These are phyloP conservation scores for Macquaria ambigua DNA, from an alignment of 2,113 vertebrate species.

Conservation along the genomic window DNA sequence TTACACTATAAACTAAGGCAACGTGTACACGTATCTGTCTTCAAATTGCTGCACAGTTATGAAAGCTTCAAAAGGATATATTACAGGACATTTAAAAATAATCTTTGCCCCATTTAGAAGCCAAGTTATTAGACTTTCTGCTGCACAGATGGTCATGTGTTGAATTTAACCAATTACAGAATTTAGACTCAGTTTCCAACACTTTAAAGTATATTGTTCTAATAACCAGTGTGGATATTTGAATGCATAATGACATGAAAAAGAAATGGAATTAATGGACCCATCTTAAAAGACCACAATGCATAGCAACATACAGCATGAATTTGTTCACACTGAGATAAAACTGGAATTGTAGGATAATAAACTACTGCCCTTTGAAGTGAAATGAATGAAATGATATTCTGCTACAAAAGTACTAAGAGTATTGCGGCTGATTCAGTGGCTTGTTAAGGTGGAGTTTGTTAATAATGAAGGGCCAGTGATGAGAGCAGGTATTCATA, in stretches of 20 bases:
- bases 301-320: slow-evolving; percentile 16
- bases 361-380: not conserved
- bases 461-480: slow-evolving; percentile 19
- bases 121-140: not conserved
- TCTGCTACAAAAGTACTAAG: slow-evolving; percentile 21
- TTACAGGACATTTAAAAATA: slow-evolving; percentile 7
- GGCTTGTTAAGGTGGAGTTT: slow-evolving; percentile 17
- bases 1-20: not conserved
- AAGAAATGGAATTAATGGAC: not conserved
- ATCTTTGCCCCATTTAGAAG: not conserved
- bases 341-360: slow-evolving; percentile 17
- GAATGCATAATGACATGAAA: slow-evolving; percentile 1
- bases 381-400: slow-evolving; percentile 42
- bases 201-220: not conserved
- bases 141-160: slow-evolving; percentile 14
- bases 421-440: slow-evolving; percentile 20
- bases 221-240: not conserved
- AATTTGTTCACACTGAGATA: slow-evolving; percentile 1
- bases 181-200: not conserved
- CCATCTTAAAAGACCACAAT: slow-evolving; percentile 19
- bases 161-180: slow-evolving; percentile 1
- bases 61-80: slow-evolving; percentile 6
- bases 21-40: not conserved
- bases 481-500: slow-evolving; percentile 52
- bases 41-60: not conserved